A percentile compares a stretch with the other conserved stretches of the same genome.
Evolutionary conservation across 2,888 invertebrate genomes (phyloP).

Genomic region (Lysandra coridon): DNA sequence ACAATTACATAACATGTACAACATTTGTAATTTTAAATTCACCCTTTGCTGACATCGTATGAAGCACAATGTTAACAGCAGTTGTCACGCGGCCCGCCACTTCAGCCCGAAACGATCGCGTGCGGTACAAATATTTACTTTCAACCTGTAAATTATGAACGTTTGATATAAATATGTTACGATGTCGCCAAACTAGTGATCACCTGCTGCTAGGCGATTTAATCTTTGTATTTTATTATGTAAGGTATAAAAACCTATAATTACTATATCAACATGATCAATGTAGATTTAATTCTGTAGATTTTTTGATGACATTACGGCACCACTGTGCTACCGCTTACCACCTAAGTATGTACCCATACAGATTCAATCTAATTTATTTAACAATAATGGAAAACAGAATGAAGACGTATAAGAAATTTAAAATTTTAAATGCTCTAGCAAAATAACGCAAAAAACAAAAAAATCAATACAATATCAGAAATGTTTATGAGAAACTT

Average conservation of each 20-base stretch:
- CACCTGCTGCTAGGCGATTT: background rate
- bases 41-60: background rate
- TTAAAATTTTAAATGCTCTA: no score
- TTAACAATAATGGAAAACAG: no score
- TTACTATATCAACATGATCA: no score
- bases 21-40: background rate
- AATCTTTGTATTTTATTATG: no score
- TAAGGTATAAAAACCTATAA: no score
- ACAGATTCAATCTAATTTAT: no score
- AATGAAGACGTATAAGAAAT: no score
- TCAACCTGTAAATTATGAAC: conserved; percentile 1
- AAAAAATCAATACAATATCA: background rate
- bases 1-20: background rate
- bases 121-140: conserved; percentile 14
- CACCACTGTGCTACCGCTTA: no score
- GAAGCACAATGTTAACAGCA: conserved; percentile 18
- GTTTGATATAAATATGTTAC: background rate
- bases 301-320: no score
- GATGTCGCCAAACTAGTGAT: background rate
- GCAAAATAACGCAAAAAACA: no score
- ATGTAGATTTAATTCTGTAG: no score
- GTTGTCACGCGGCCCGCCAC: conserved; percentile 23
- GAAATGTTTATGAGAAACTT: background rate
- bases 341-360: no score
- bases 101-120: conserved; percentile 15